A percentile compares a stretch with the other conserved stretches of the same genome.
phyloP scores from a whole-genome alignment of 2,113 vertebrate species.

The Nycticorax nycticorax region DNA sequence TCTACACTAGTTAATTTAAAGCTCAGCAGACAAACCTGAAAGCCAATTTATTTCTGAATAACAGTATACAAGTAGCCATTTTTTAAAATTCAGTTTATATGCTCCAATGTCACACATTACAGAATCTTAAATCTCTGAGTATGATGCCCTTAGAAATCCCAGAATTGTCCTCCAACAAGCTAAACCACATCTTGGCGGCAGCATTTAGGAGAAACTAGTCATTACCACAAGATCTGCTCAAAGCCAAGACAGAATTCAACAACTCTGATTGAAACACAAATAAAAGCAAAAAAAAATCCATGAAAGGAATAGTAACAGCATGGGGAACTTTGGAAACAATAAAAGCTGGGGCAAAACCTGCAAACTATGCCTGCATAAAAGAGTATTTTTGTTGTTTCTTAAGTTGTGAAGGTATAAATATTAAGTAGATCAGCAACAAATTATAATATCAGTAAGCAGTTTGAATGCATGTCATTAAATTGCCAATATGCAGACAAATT shows the following conservation, averaged over 20 bases:
- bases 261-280: conserved; percentile 6
- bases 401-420: background rate
- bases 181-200: background rate
- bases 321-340: background rate
- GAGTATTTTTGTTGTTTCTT: background rate
- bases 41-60: background rate
- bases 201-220: background rate
- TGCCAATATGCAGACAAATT: background rate
- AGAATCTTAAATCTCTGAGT: background rate
- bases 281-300: background rate
- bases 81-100: background rate
- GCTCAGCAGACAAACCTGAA: background rate
- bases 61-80: background rate
- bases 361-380: background rate
- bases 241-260: background rate
- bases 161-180: background rate
- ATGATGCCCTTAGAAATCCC: background rate
- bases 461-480: background rate
- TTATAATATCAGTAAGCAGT: background rate
- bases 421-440: background rate
- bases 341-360: background rate
- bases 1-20: background rate
- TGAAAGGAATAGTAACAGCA: background rate
- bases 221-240: background rate
- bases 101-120: background rate